Evolutionary conservation across 2,888 invertebrate genomes (phyloP).

Genomic region (Campopleginae sp.): DNA sequence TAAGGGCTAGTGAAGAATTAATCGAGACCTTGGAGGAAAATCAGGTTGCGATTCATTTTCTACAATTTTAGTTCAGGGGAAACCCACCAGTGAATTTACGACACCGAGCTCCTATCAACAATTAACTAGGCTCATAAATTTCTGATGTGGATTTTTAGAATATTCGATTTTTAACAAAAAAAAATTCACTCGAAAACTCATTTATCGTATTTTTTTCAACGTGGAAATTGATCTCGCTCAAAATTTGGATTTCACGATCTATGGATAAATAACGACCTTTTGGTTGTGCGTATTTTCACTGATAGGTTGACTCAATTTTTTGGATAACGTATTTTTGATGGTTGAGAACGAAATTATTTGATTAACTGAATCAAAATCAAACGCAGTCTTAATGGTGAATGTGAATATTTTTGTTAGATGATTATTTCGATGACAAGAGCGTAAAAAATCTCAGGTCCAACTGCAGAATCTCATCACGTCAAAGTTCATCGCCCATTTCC

Average conservation of each 20-base stretch:
- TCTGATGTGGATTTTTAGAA: too few relatives aligned
- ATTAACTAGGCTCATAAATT: too few relatives aligned
- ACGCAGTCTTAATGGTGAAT: not conserved
- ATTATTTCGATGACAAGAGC: conserved; percentile 24
- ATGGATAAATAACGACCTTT: too few relatives aligned
- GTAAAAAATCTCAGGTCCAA: conserved; percentile 88
- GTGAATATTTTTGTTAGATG: not conserved
- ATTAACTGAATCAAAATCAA: not conserved
- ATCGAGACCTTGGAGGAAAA: conserved; percentile 99
- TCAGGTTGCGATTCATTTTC: conserved; percentile 87
- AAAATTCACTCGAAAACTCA: too few relatives aligned
- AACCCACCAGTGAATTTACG: too few relatives aligned
- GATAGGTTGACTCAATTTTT: not conserved
- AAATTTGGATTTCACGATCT: not conserved
- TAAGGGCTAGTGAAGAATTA: conserved; percentile 96
- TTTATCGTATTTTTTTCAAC: too few relatives aligned
- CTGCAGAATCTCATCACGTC: conserved; percentile 98
- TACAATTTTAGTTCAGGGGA: not conserved
- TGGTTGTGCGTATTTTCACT: too few relatives aligned
- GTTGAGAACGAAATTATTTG: not conserved
- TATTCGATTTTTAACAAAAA: too few relatives aligned
- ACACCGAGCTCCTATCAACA: too few relatives aligned
- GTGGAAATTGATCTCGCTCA: not conserved
- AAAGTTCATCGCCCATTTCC: conserved; percentile 97
- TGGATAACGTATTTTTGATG: not conserved